Base-by-base conservation (phyloP, 2,888 invertebrate genomes). In the Galerucella pusilla region DNA sequence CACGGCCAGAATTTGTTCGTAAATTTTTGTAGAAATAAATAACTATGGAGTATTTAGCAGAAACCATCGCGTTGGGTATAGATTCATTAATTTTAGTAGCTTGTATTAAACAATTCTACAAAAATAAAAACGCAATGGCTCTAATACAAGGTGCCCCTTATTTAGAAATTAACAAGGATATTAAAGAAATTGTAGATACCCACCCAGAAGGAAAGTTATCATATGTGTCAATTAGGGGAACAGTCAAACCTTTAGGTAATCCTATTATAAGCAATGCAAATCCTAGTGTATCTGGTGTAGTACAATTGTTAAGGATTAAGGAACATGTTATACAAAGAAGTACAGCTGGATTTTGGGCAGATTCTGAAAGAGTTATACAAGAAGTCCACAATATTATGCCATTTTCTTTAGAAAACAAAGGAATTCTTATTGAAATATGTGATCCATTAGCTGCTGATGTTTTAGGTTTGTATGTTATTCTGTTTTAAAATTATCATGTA, bases 321-420 rank as follows among this genome's bases (percentile, higher is more conserved):
- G 95, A 96, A 87, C 95, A 95, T 89, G 92, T 94, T 6, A 91
- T 95, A 78, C 93, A 94, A n/a, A 90, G 95, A 81, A 94, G 93
- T 49, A 92, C 94, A 6, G 93, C 94, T n/a, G 96, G 96, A 5
- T 95, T 95, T 87, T 96, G 96, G 96, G 92, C 94, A 0, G 94
- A 96, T 82, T 93, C 94, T 83, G 93, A 94, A 57, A 91, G 94
- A 78, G 91, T 93, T 1, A 92, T 96, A 77, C 93, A 95, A 83
- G 93, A 94, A 83, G 92, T 94, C 11, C 92, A 92, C 84, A 95
- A 96, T 85, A 90, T 92, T 68, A 93, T 95, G 84, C 96, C 96
- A 2, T 97, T 97, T 86, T 92, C 91, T 66, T 87, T 97, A 70
- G 90, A 89, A 83, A 90, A 89, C 82, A 88, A 87, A 74, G 92